These are phyloP conservation scores for Caenorhabditis remanei DNA, from an alignment of 1,140 invertebrate genomes.

Conservation along the genomic window DNA sequence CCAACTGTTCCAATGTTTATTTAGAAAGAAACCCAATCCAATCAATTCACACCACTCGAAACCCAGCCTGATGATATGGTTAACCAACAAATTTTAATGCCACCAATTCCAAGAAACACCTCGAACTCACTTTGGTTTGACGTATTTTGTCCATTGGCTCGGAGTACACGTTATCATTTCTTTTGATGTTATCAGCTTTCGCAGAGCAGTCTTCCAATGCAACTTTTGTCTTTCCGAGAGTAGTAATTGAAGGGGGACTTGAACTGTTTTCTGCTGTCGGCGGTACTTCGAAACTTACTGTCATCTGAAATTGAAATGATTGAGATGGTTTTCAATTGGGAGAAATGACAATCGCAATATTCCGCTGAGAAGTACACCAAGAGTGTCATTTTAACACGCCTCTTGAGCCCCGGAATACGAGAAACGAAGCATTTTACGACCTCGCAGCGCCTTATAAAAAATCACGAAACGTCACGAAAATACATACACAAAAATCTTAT, in stretches of 20 bases:
- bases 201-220: background rate
- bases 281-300: background rate
- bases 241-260: background rate
- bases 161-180: background rate
- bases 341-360: background rate
- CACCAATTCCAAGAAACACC: background rate
- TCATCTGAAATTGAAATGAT: conserved; percentile 2
- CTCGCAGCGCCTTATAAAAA: background rate
- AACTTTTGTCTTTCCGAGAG: background rate
- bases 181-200: background rate
- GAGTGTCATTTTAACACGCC: conserved; percentile 4
- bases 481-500: background rate
- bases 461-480: background rate
- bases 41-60: conserved; percentile 18
- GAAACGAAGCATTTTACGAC: conserved; percentile 24
- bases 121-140: conserved; percentile 27
- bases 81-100: too few relatives aligned
- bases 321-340: too few relatives aligned
- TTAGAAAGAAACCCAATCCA: background rate
- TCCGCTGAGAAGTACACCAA: background rate
- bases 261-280: background rate
- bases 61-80: background rate
- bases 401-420: background rate
- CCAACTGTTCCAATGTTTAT: too few relatives aligned
- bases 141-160: background rate